Percentiles rank a stretch among this genome's conserved stretches.
These are phyloP conservation scores for Oreochromis tanganicae DNA, from an alignment of 2,113 vertebrate genomes.

Conservation along the genomic window DNA sequence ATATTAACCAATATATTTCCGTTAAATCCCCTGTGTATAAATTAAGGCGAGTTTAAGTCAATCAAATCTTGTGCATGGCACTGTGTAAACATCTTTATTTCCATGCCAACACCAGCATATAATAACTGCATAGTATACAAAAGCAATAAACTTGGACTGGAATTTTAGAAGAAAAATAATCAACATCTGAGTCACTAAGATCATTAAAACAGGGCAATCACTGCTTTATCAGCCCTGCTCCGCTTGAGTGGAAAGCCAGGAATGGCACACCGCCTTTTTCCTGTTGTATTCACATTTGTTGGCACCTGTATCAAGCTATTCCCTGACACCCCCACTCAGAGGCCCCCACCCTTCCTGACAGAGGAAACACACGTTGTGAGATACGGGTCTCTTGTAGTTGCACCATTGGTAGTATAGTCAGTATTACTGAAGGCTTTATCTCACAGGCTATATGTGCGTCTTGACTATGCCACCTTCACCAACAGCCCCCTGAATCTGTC, in stretches of 20 bases:
- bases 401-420: not conserved
- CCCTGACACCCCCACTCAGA: not conserved
- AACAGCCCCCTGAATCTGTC: not conserved
- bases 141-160: not conserved
- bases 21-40: not conserved
- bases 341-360: constrained; percentile 52
- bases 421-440: not conserved
- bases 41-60: not conserved
- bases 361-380: constrained; percentile 45
- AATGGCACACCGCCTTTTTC: not conserved
- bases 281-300: not conserved
- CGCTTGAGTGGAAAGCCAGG: not conserved
- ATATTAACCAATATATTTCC: not conserved
- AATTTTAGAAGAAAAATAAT: not conserved
- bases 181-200: not conserved
- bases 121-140: not conserved
- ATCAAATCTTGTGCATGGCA: not conserved
- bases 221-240: not conserved
- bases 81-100: not conserved
- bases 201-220: not conserved
- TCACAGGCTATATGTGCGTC: not conserved
- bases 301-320: not conserved
- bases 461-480: not conserved
- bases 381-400: constrained; percentile 6
- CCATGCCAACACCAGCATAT: not conserved